phyloP scores from a whole-genome alignment of 2,888 invertebrate genomes.

The Machimus atricapillus region DNA sequence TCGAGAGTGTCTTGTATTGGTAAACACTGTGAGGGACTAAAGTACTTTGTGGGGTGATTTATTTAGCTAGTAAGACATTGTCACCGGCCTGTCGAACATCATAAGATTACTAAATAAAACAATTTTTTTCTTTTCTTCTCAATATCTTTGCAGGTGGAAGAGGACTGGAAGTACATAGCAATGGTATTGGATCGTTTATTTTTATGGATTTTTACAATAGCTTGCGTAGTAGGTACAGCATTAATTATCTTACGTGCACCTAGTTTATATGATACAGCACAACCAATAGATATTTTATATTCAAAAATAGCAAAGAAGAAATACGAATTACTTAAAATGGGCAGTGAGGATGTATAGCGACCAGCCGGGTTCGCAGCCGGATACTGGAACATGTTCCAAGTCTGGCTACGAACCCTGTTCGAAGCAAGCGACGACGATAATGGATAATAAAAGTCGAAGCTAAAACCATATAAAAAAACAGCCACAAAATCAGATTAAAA shows the following conservation, averaged over 20 bases:
- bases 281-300: slow-evolving; percentile 88
- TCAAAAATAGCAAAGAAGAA: slow-evolving; percentile 93
- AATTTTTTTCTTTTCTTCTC: neutral
- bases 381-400: slow-evolving; percentile 74
- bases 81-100: neutral
- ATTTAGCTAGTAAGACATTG: neutral
- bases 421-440: slow-evolving; percentile 68
- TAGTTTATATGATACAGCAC: slow-evolving; percentile 87
- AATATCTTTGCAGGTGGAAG: slow-evolving; percentile 75
- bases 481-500: neutral
- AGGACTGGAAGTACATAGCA: slow-evolving; percentile 98
- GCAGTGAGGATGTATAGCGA: slow-evolving; percentile 67
- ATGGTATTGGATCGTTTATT: slow-evolving; percentile 96
- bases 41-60: neutral
- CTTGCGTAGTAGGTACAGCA: slow-evolving; percentile 89
- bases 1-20: neutral
- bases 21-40: neutral
- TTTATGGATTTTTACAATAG: slow-evolving; percentile 93
- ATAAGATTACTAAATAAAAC: neutral
- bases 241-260: slow-evolving; percentile 90
- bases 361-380: slow-evolving; percentile 65
- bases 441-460: slow-evolving; percentile 55
- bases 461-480: neutral
- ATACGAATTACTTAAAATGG: slow-evolving; percentile 86
- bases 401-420: slow-evolving; percentile 73